Base-by-base conservation (phyloP, 2,888 invertebrate species). In the Criorhina ranunculi region DNA sequence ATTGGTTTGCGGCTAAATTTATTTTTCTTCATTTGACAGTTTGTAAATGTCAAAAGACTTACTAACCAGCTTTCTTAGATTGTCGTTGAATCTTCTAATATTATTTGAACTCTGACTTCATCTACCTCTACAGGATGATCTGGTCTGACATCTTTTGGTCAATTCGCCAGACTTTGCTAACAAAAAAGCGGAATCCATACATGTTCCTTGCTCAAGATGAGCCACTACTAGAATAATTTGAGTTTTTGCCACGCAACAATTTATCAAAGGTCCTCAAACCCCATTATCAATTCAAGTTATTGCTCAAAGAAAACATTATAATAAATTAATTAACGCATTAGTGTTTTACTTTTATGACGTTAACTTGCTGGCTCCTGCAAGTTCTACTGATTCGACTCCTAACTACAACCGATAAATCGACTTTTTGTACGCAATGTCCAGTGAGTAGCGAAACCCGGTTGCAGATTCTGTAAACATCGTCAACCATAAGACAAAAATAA, bases 281-380 rank as follows among this genome's bases (percentile, higher is more conserved):
- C 51, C 31, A 51, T 51, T 51, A 33, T 15, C 53, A 53, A 12
- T 15, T 2, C 15, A 53, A 53, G 12, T 15, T 33, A 53, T 15
- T 53, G 53, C 53, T 9, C 15, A 53, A 0, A 12, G 12, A 33
- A 4, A 15, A 31, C 53, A 46, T 46, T 46, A 46, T 9, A 33
- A 46, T 46, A 49, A 64, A 72, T 72, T 72, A 72, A 72, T 72
- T 72, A 59, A 72, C 62, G 62, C 73, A 73, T 73, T 64, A 73
- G 62, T 73, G 73, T 42, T 62, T 73, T 24, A 62, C n/a, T 62
- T 62, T 73, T 62, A 62, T 53, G 53, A 53, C 62, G 33, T 60
- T 42, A 40, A 33, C 49, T 19, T 35, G 31, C 31, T 17, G 31
- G 73, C 73, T 64, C 17, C 73, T 62, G 51, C 29, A 51, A 60